A percentile compares a stretch with the other conserved stretches of the same genome.
phyloP scores from a whole-genome alignment of 2,888 invertebrate species.

The Cryptus viduatorius region DNA sequence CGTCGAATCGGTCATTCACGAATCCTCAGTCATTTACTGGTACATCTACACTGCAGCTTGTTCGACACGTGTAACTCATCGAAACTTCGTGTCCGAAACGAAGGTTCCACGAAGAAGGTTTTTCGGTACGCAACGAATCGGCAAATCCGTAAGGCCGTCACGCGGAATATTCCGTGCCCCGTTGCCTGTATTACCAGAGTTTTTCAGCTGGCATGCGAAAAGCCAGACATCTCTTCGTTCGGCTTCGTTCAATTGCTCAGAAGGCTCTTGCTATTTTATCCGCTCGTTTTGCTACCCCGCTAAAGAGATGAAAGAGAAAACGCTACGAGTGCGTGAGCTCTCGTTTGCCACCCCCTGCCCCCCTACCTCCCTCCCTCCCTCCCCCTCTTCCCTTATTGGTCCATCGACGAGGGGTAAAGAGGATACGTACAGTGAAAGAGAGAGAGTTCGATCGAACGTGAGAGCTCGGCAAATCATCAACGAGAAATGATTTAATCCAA shows the following conservation, averaged over 20 bases:
- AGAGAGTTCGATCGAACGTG: slow-evolving; percentile 21
- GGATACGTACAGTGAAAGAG: slow-evolving; percentile 23
- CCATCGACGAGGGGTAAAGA: slow-evolving; percentile 8
- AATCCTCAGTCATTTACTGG: too few species aligned
- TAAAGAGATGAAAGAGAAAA: slow-evolving; percentile 58
- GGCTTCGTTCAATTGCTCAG: slow-evolving; percentile 53
- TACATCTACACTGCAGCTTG: too few species aligned
- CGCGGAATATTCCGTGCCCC: slow-evolving; percentile 61
- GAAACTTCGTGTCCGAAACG: slow-evolving; percentile 39
- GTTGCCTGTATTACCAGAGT: slow-evolving; percentile 41
- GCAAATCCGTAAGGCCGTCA: slow-evolving; percentile 66
- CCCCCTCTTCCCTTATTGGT: neutral
- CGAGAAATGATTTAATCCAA: slow-evolving; percentile 71
- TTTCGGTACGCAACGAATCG: slow-evolving; percentile 69
- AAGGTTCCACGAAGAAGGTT: slow-evolving; percentile 44
- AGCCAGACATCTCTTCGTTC: slow-evolving; percentile 24
- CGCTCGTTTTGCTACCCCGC: slow-evolving; percentile 33
- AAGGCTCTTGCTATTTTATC: slow-evolving; percentile 8
- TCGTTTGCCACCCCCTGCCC: slow-evolving; percentile 33
- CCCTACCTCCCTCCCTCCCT: too few species aligned
- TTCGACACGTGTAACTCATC: slow-evolving; percentile 33
- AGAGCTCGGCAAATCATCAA: slow-evolving; percentile 64
- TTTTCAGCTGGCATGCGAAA: slow-evolving; percentile 69
- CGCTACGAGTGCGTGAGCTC: slow-evolving; percentile 9
- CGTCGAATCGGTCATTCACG: too few species aligned